A percentile compares a stretch with the other conserved stretches of the same genome.
Conservation (phyloP, 2,797 vertebrate species). For the Aphelocoma californica region DNA sequence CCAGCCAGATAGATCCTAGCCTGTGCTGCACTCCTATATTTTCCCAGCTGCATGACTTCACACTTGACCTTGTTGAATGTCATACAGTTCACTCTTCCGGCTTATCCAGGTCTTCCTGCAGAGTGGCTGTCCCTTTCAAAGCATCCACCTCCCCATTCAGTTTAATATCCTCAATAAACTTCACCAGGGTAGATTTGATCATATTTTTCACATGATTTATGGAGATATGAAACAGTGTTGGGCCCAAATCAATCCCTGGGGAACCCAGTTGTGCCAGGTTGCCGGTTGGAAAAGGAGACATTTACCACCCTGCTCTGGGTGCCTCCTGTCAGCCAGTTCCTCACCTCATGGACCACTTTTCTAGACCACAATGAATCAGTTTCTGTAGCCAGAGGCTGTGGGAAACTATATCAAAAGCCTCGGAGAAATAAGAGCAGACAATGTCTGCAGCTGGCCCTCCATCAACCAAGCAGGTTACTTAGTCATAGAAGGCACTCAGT, state of each 20-base stretch:
- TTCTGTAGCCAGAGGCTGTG: not conserved
- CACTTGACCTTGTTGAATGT: not conserved
- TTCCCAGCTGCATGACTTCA: not conserved
- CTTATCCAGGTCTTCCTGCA: not conserved
- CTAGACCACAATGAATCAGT: not conserved
- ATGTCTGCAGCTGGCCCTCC: not conserved
- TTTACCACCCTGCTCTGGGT: not conserved
- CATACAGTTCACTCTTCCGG: not conserved
- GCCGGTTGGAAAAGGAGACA: not conserved
- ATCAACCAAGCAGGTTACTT: not conserved
- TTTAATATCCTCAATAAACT: not conserved
- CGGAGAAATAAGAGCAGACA: not conserved
- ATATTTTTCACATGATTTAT: not conserved
- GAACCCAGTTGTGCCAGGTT: not conserved
- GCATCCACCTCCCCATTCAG: not conserved
- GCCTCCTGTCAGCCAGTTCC: not conserved
- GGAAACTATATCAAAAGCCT: not conserved
- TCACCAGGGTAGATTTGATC: not conserved
- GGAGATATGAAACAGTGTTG: not conserved
- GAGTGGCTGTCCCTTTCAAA: not conserved
- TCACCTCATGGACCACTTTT: not conserved
- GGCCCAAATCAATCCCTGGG: no score
- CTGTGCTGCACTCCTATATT: not conserved
- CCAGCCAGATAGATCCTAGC: not conserved
- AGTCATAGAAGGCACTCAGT: not conserved